Percentiles rank a stretch among this genome's conserved stretches.
Conservation (phyloP, 2,888 invertebrate genomes). For the Leptopilina drosophilae region DNA sequence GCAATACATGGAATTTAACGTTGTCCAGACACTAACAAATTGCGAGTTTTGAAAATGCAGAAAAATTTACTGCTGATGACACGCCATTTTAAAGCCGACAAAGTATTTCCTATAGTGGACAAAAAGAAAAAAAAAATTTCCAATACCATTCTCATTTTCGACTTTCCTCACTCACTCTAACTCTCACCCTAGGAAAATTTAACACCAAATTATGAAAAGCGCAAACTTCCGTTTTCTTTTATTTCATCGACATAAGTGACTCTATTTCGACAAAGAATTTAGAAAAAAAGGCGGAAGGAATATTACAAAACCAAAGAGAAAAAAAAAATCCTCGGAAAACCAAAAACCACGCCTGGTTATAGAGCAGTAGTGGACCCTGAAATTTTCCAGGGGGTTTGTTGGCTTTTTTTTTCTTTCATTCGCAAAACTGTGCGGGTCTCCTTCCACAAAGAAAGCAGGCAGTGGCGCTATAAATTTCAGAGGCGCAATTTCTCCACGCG, state of each 20-base stretch:
- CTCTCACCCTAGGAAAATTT: not conserved
- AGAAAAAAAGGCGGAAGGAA: slow-evolving; percentile 6
- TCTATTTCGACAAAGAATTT: not conserved
- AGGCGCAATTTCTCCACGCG: slow-evolving; percentile 39
- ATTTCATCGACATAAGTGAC: not conserved
- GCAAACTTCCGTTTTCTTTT: slow-evolving; percentile 38
- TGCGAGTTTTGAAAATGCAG: slow-evolving; percentile 20
- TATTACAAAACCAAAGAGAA: no score
- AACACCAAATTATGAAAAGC: slow-evolving; percentile 24
- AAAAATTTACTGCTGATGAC: slow-evolving; percentile 24
- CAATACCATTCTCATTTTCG: slow-evolving; percentile 3
- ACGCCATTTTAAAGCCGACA: slow-evolving; percentile 22
- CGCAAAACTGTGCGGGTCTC: not conserved
- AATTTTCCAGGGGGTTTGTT: not conserved
- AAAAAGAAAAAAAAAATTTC: no score
- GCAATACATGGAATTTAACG: not conserved
- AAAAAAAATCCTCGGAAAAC: slow-evolving; percentile 1
- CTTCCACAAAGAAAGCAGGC: slow-evolving; percentile 25
- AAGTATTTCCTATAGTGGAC: not conserved
- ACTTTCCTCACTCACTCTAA: not conserved
- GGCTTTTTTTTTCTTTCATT: slow-evolving; percentile 32
- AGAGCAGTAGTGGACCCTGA: not conserved
- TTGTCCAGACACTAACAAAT: slow-evolving; percentile 20
- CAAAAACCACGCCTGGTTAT: slow-evolving; percentile 34
- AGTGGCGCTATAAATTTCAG: slow-evolving; percentile 37